Evolutionary conservation across 2,888 invertebrate species (phyloP), one percentile per base, ranked within the genome.

Genomic region (Agriopis aurantiaria): DNA sequence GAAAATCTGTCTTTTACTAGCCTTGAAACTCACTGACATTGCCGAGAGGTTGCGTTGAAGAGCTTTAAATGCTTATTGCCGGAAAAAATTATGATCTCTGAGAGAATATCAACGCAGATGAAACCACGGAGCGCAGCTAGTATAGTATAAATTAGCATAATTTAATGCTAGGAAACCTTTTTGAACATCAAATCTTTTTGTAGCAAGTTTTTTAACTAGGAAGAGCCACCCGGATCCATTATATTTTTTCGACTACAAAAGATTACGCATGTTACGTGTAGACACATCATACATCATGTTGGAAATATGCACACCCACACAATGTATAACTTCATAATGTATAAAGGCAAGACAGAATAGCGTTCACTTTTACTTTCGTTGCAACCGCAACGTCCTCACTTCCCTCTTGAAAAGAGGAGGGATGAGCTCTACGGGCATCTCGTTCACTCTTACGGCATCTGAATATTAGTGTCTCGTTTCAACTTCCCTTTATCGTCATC

Each of bases 291-390:
- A 69, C 72, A 64, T 64, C 62, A 68, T 69, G 67, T 57, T 59
- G 62, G 68, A 75, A 71, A 73, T 72, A 78, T 74, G 71, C 66
- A 75, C 73, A 74, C 73, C 76, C 63, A 78, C 75, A 77, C 74
- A 75, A 81, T 76, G 78, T 80, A 76, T 79, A 82, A 86, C 85
- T 83, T 82, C 81, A 82, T 82, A 82, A 83, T 78, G 76, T 81
- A 80, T 82, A 84, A 85, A 82, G 80, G 80, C 80, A 82, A 85
- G 79, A 83, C 85, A 84, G 81, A 86, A 85, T 83, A 85, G 83
- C 87, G 84, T 86, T 88, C 82, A 91, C 92, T 92, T 92, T 92
- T 92, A 91, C 92, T 92, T 91, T 92, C 89, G 81, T 84, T 85
- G 84, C 83, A 84, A 82, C 80, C 83, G 82, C 85, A 83, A 79